Conservation (phyloP, 2,113 vertebrate genomes). For the Mobula birostris region DNA sequence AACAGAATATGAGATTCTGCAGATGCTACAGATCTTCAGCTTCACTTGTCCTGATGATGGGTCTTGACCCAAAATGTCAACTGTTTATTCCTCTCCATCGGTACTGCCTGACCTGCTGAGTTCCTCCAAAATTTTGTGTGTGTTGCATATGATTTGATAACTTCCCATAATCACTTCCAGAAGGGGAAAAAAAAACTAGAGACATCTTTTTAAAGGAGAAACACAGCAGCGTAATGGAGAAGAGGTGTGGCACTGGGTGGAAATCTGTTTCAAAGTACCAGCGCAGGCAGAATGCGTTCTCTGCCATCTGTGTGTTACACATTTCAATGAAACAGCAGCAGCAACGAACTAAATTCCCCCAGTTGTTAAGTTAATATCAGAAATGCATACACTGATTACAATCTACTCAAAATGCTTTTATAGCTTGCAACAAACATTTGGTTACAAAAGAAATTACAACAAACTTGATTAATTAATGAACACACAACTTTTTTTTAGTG, state of each 20-base stretch:
- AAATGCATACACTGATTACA: neutral
- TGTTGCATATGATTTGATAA: neutral
- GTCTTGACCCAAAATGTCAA: no score
- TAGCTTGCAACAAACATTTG: neutral
- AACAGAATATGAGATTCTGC: neutral
- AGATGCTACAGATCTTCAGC: no score
- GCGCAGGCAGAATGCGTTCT: neutral
- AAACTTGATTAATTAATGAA: no score
- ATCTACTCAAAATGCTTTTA: no score
- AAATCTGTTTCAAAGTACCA: neutral
- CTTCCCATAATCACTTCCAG: neutral
- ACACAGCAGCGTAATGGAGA: neutral
- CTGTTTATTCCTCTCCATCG: no score
- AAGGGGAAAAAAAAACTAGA: neutral
- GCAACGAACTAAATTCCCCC: neutral
- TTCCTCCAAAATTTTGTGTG: no score
- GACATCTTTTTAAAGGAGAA: neutral
- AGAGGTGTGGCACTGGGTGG: neutral
- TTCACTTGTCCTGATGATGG: no score
- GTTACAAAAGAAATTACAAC: neutral
- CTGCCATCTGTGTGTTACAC: neutral
- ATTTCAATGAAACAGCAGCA: neutral
- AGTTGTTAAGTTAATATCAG: neutral
- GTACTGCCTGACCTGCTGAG: no score
- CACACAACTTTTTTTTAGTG: neutral